phyloP scores from a whole-genome alignment of 2,797 vertebrate genomes.

The Rhyacichthys aspro region DNA sequence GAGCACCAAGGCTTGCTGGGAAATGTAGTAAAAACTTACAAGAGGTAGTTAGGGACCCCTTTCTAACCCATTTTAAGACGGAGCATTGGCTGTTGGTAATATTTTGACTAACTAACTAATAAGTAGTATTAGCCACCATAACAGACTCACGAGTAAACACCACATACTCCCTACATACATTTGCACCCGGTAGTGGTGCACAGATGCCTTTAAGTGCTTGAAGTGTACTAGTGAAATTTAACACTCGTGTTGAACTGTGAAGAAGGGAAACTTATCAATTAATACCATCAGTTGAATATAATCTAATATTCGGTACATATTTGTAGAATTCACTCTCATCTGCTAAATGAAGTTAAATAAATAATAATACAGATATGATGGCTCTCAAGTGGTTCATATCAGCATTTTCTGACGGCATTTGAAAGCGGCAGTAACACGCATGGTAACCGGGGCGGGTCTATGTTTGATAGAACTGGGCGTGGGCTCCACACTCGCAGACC shows the following conservation, averaged over 20 bases:
- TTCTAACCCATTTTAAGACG: not conserved
- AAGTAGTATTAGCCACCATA: not conserved
- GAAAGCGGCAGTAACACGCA: conserved; percentile 59
- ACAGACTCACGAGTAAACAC: no score
- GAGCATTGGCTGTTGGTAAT: not conserved
- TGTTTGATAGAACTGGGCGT: conserved; percentile 78
- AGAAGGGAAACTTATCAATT: no score
- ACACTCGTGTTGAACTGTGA: no score
- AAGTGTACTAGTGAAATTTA: no score
- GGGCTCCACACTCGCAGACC: conserved; percentile 74
- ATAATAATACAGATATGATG: no score
- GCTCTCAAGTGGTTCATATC: not conserved
- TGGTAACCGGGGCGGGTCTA: conserved; percentile 72
- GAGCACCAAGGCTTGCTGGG: conserved; percentile 54
- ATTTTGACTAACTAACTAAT: not conserved
- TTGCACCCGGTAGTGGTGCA: no score
- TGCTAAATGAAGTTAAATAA: no score
- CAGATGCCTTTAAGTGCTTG: no score
- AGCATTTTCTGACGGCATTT: not conserved
- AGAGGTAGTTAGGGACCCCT: not conserved
- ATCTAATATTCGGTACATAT: no score
- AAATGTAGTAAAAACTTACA: conserved; percentile 65
- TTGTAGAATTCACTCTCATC: no score
- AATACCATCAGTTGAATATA: no score
- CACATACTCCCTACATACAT: not conserved